Evolutionary conservation across 2,797 vertebrate species (phyloP), one percentile per base, ranked within the genome.

Genomic region (Avahi laniger): DNA sequence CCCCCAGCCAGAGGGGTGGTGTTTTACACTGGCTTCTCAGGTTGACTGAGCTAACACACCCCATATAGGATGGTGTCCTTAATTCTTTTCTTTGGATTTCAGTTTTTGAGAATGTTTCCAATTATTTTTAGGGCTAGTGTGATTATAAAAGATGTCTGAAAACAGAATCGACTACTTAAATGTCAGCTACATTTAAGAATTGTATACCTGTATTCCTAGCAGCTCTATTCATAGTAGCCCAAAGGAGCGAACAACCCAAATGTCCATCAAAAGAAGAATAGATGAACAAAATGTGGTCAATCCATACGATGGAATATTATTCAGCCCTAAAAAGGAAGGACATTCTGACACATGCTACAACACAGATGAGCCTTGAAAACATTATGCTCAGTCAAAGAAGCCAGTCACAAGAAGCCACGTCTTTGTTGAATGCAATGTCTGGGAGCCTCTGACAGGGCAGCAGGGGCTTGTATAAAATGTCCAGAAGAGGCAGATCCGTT

Each of bases 211-310:
- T 11, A 28, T 82, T 57, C n/a, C 22, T 2, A 50, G 18, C 28
- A 48, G 28, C 33, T 0, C 9, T 43, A 8, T 3, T 4, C 33
- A 11, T 6, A 15, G 11, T 1, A 20, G 18, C 57, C 30, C 1
- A 41, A 59, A 54, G 52, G 20, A 11, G 8, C 30, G 28, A 14
- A 26, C 15, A n/a, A n/a, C 65, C 28, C 35, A 20, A 2, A 22
- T 10, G 33, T 11, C 38, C 46, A 7, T 18, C 69, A 30, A 0
- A 28, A 6, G 50, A 14, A 3, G 2, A n/a, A 5, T 9, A 18
- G 26, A 38, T 6, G 6, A 35, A 17, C 4, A 46, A 17, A 26
- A 4, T 20, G 41, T 24, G 48, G 33, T 26, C 6, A 12, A 0
- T 30, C 59, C 35, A 1, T 17, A 24, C 8, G 2, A 1, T 2